Percentiles rank a stretch among this genome's conserved stretches.
These are phyloP conservation scores for Riparia riparia DNA, from an alignment of 2,113 vertebrate genomes.

Conservation along the genomic window DNA sequence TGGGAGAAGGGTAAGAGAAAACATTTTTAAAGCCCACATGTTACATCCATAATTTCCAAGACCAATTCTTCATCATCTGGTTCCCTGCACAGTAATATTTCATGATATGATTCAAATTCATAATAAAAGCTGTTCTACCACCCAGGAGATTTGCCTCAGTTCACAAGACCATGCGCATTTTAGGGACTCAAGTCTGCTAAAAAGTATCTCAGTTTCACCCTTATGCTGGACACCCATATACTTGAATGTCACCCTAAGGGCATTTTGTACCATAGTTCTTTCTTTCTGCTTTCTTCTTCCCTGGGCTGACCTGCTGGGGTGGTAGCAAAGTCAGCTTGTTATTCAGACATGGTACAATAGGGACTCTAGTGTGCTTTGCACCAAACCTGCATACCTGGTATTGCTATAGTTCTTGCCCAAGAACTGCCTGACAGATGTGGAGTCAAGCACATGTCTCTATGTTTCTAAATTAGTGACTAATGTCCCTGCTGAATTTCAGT, in stretches of 20 bases:
- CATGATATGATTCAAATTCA: not conserved
- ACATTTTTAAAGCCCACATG: not conserved
- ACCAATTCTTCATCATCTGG: not conserved
- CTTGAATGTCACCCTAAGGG: not conserved
- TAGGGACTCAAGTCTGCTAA: not conserved
- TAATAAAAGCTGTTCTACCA: not conserved
- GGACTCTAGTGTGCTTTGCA: not conserved
- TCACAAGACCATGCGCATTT: not conserved
- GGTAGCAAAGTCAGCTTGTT: not conserved
- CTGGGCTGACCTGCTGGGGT: not conserved
- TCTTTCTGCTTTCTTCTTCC: not conserved
- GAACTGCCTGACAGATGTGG: not conserved
- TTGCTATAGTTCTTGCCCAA: not conserved
- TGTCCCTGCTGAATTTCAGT: not conserved
- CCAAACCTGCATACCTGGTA: not conserved
- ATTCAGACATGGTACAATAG: not conserved
- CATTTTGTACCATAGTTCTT: not conserved
- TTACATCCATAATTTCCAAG: not conserved
- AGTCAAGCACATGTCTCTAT: not conserved
- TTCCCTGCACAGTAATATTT: not conserved
- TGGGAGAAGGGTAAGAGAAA: not conserved
- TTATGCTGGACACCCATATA: not conserved
- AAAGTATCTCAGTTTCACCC: not conserved
- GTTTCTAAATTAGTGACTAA: constrained; percentile 2
- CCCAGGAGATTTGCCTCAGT: not conserved